Percentiles rank a stretch among this genome's conserved stretches.
Conservation (phyloP, 2,888 invertebrate species). For the Halocaridina rubra region DNA sequence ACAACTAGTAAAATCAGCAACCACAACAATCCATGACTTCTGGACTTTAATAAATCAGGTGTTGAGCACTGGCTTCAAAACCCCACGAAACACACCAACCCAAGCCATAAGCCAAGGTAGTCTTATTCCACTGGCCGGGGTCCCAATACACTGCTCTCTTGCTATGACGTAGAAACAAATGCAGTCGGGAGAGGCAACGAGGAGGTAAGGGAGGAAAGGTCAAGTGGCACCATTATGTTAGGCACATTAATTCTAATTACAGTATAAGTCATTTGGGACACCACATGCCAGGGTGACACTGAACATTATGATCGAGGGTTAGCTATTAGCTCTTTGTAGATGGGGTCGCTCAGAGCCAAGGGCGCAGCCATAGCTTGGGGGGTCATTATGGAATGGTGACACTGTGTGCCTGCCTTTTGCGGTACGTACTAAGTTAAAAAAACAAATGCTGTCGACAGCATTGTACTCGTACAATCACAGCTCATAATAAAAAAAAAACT, state of each 20-base stretch:
- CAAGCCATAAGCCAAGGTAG: constrained; percentile 3
- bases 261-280: constrained; percentile 1
- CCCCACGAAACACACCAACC: constrained; percentile 10
- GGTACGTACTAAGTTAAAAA: background rate
- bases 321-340: constrained; percentile 2
- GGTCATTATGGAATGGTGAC: constrained; percentile 53
- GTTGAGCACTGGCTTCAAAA: constrained; percentile 17
- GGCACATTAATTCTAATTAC: too few relatives aligned
- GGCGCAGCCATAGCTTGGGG: constrained; percentile 20
- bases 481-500: too few relatives aligned
- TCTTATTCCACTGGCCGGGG: constrained; percentile 29
- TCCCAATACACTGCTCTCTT: constrained; percentile 5
- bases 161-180: background rate
- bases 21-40: constrained; percentile 5
- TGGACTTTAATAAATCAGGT: constrained; percentile 23
- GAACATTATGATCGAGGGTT: constrained; percentile 29
- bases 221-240: too few relatives aligned
- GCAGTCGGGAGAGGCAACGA: too few relatives aligned
- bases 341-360: constrained; percentile 17
- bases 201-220: too few relatives aligned
- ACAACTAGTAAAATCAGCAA: too few relatives aligned
- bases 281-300: constrained; percentile 24
- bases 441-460: background rate
- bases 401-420: constrained; percentile 51
- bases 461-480: constrained; percentile 18